A percentile compares a stretch with the other conserved stretches of the same genome.
These are phyloP conservation scores for Stenoptilia bipunctidactyla DNA, from an alignment of 2,888 invertebrate species.

Conservation along the genomic window DNA sequence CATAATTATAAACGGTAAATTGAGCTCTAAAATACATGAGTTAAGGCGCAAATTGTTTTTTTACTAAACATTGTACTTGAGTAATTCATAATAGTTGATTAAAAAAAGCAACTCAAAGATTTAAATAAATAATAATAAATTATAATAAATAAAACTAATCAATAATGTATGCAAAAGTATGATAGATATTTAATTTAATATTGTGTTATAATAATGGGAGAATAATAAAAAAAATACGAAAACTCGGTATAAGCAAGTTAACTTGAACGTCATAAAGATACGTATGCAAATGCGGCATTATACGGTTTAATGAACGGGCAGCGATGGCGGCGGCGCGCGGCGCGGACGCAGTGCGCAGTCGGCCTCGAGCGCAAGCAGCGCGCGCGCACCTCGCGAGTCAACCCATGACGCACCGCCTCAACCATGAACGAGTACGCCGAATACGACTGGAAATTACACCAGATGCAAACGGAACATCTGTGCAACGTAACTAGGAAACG, in stretches of 20 bases:
- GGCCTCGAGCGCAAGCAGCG: constrained; percentile 61
- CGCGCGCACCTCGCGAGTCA: constrained; percentile 61
- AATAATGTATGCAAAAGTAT: no score
- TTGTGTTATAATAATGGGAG: no score
- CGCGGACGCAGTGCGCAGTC: constrained; percentile 54
- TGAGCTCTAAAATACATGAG: no score
- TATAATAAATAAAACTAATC: no score
- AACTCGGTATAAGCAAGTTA: constrained; percentile 16
- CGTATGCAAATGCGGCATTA: constrained; percentile 39
- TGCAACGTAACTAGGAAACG: constrained; percentile 53
- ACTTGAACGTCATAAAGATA: constrained; percentile 23
- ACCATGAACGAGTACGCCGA: constrained; percentile 75
- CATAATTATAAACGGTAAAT: no score
- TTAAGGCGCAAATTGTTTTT: no score
- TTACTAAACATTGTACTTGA: no score
- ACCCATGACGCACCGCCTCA: constrained; percentile 51
- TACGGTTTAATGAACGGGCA: constrained; percentile 66
- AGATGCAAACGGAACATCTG: constrained; percentile 56
- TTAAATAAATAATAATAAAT: no score
- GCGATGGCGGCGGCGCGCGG: constrained; percentile 58
- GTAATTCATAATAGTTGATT: no score
- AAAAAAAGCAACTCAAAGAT: no score
- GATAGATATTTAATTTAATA: no score
- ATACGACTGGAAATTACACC: constrained; percentile 71
- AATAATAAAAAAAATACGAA: no score